phyloP scores from a whole-genome alignment of 2,797 vertebrate species.

The Heterohyrax brucei region DNA sequence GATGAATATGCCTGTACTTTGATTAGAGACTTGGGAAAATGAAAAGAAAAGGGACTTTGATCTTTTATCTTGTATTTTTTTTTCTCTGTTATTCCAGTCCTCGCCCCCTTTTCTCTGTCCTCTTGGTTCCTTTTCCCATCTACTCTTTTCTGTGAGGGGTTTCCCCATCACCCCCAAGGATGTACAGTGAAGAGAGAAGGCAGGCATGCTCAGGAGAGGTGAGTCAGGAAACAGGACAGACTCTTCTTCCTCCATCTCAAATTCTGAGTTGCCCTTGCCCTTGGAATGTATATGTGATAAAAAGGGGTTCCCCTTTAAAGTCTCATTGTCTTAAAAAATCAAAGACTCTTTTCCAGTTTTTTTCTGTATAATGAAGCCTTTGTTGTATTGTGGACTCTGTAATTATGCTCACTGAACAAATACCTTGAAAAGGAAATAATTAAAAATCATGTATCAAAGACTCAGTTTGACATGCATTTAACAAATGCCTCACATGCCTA shows the following conservation, averaged over 20 bases:
- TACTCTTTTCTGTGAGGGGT: neutral
- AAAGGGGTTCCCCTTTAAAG: conserved; percentile 15
- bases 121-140: neutral
- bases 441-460: conserved; percentile 59
- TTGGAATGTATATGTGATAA: conserved; percentile 24
- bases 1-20: no score
- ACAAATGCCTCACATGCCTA: conserved; percentile 49
- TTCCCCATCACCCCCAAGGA: neutral
- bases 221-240: neutral
- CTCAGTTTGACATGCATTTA: conserved; percentile 49
- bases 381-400: neutral
- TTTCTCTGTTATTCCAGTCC: neutral
- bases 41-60: neutral
- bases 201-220: neutral
- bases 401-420: conserved; percentile 62
- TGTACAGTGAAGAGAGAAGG: neutral
- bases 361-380: conserved; percentile 18
- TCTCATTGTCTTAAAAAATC: neutral
- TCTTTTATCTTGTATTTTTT: neutral
- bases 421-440: conserved; percentile 72
- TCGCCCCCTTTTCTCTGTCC: neutral
- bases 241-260: neutral
- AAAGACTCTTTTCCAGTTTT: neutral
- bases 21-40: neutral
- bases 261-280: conserved; percentile 39